These are phyloP conservation scores for Moxostoma hubbsi DNA, from an alignment of 2,797 vertebrate species.

Conservation along the genomic window DNA sequence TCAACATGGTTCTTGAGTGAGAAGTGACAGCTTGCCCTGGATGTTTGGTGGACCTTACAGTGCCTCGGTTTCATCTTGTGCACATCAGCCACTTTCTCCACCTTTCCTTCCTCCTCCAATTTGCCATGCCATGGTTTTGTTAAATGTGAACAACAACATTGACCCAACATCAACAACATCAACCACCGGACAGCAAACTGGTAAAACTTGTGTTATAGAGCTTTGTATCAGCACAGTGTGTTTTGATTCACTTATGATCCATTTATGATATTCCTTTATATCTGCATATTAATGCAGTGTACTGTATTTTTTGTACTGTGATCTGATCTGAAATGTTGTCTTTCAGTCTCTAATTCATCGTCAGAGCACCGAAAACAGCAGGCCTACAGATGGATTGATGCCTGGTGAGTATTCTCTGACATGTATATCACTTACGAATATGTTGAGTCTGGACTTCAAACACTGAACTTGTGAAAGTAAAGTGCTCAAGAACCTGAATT, in stretches of 20 bases:
- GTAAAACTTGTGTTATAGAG: slow-evolving; percentile 72
- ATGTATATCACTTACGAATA: neutral
- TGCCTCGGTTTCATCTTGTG: slow-evolving; percentile 46
- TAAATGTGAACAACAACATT: slow-evolving; percentile 84
- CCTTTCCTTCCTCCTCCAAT: slow-evolving; percentile 39
- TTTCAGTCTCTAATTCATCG: slow-evolving; percentile 86
- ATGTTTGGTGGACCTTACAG: slow-evolving; percentile 19
- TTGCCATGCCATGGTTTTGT: slow-evolving; percentile 84
- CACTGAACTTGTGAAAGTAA: neutral
- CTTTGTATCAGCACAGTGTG: neutral
- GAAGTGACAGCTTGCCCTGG: neutral
- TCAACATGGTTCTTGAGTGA: slow-evolving; percentile 45
- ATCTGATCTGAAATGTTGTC: slow-evolving; percentile 25
- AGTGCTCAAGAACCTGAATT: neutral
- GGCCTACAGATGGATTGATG: slow-evolving; percentile 89
- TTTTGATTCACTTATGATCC: neutral
- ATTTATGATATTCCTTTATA: neutral
- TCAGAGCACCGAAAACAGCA: slow-evolving; percentile 81
- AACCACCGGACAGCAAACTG: slow-evolving; percentile 83
- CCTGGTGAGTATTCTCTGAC: slow-evolving; percentile 79
- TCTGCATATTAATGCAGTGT: neutral
- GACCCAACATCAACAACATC: slow-evolving; percentile 83
- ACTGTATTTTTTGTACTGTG: neutral
- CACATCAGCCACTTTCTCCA: slow-evolving; percentile 44
- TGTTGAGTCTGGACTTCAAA: neutral